A percentile compares a stretch with the other conserved stretches of the same genome.
phyloP scores from a whole-genome alignment of 2,113 vertebrate species.

The Edolisoma coerulescens region DNA sequence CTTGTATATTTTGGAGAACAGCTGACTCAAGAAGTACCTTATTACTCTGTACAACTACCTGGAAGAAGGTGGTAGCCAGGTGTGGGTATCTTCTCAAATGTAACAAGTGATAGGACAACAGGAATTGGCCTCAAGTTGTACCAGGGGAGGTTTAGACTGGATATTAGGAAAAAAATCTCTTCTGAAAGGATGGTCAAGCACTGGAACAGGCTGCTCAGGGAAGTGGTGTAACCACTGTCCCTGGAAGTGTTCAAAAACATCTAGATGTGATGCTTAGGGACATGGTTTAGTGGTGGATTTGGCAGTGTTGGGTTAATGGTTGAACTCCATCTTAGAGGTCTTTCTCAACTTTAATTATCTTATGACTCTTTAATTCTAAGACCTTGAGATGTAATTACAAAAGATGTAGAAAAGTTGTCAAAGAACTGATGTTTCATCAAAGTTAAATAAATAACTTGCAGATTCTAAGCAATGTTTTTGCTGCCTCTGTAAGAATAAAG shows the following conservation, averaged over 20 bases:
- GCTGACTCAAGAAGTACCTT: neutral
- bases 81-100: neutral
- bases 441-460: neutral
- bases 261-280: neutral
- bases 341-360: neutral
- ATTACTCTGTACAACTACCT: neutral
- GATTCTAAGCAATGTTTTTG: neutral
- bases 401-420: neutral
- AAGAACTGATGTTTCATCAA: neutral
- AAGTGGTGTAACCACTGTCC: neutral
- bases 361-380: neutral
- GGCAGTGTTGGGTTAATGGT: neutral
- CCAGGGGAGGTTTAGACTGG: too few species aligned
- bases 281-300: neutral
- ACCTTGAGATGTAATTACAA: neutral
- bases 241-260: neutral
- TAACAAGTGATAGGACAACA: rapidly evolving
- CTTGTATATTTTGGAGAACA: neutral
- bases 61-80: neutral
- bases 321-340: neutral
- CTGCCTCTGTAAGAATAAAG: neutral
- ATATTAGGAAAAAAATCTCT: neutral
- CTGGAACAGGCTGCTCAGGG: neutral
- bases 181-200: neutral
- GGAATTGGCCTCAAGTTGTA: neutral